Base-by-base conservation (phyloP, 2,113 vertebrate genomes). In the Tonatia bakeri region DNA sequence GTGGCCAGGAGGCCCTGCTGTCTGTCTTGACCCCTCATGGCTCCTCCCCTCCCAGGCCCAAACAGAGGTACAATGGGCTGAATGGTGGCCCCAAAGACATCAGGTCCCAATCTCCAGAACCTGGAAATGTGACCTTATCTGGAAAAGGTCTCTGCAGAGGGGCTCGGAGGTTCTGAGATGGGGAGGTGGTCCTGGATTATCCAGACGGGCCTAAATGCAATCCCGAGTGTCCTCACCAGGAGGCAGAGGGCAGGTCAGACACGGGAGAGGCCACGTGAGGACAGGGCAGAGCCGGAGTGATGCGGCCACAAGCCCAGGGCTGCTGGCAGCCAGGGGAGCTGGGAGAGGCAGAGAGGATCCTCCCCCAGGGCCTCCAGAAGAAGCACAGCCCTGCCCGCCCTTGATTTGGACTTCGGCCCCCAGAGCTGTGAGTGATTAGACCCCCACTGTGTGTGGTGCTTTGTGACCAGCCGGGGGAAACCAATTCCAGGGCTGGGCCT, bases 251-350 rank as follows among this genome's bases (percentile, higher is more conserved):
- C 22, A 59, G n/a, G 1, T 7, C 31, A 28, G 54, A 24, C 11
- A 3, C 64, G 82, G 80, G 26, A n/a, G 67, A 26, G 40, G 47
- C 40, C 75, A 17, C 0, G 1, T n/a, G 28, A 38, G 56, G 24
- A 47, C 0, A 0, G 80, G 87, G 61, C 26, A 24, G 38, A 36
- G 47, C 7, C 1, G 1, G 36, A 20, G 45, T 0, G 0, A n/a
- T 5, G 22, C 1, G 0, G 31, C 45, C 76, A 52, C 40, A 33
- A 61, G 81, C 70, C 69, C 36, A 1, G 7, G 20, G 3, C 5
- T 7, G 10, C 64, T 7, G 24, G 40, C 15, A 47, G 64, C 36
- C 80, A 4, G 14, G 6, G 28, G 4, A 40, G 79, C 52, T 15
- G 20, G 31, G 15, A 26, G 24, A 33, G 61, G 40, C 7, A 28